These are phyloP conservation scores for Smutsia gigantea DNA, from an alignment of 2,797 vertebrate genomes.

Conservation along the genomic window DNA sequence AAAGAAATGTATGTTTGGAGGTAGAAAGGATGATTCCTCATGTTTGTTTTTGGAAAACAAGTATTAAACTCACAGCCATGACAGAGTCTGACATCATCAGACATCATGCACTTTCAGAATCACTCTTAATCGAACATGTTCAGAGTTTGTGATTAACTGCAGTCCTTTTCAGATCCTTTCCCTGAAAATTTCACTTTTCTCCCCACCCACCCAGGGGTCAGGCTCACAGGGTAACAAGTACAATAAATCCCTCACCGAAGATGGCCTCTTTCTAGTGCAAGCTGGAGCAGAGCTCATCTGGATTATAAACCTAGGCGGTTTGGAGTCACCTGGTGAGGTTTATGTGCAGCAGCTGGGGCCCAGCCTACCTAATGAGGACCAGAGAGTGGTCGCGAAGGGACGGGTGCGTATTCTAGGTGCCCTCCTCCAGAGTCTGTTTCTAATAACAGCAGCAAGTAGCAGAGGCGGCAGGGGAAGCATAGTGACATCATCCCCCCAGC, in stretches of 20 bases:
- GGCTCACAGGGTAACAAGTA: conserved; percentile 8
- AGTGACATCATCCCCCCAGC: conserved; percentile 95
- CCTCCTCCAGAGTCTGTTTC: conserved; percentile 90
- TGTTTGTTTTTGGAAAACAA: conserved; percentile 73
- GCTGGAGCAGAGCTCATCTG: conserved; percentile 74
- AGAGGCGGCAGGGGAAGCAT: conserved; percentile 90
- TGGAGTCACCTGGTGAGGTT: conserved; percentile 75
- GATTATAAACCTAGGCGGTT: conserved; percentile 45
- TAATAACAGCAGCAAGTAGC: conserved; percentile 94
- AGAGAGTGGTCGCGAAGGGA: conserved; percentile 77
- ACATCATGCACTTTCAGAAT: not conserved
- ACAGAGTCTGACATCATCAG: conserved; percentile 65
- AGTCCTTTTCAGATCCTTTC: conserved; percentile 53
- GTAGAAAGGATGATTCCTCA: conserved; percentile 25
- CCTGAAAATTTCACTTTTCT: not conserved
- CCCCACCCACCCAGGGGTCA: not conserved
- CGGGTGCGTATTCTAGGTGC: conserved; percentile 79
- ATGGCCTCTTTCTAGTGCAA: conserved; percentile 57
- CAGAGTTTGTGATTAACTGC: conserved; percentile 29
- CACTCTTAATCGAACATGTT: conserved; percentile 1
- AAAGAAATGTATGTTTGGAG: not conserved
- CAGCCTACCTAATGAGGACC: conserved; percentile 85
- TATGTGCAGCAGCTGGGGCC: conserved; percentile 83
- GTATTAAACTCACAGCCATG: not conserved
- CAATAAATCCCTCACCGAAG: conserved; percentile 36